Base-by-base conservation (phyloP, 2,888 invertebrate genomes). In the Psylliodes chrysocephalus region DNA sequence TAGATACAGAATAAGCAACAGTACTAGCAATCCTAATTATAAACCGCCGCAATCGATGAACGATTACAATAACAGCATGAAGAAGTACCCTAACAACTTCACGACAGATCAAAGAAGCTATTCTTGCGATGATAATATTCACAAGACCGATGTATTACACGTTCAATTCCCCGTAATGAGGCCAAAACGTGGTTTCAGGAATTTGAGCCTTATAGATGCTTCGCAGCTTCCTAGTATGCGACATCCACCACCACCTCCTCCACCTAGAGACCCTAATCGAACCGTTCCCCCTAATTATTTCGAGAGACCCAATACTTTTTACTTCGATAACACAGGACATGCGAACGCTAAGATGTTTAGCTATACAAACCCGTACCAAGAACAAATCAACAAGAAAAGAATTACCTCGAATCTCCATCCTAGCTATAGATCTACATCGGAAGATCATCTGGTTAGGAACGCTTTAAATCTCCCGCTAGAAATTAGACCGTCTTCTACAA, bases 251-350 rank as follows among this genome's bases (percentile, higher is more conserved):
- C 93, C 93, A 0, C 89, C 90, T 2, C 93, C 93, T 22, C 93
- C 93, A 0, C 92, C 93, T n/a, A 84, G 91, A 72, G 92, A 91
- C 81, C 91, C 90, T 73, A 85, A 89, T 63, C 85, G 88, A 79
- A 83, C 87, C 12, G 81, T 85, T 15, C 85, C 85, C 28, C 84
- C 84, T 38, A 71, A 76, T 65, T 75, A 79, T 63, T 71, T 73
- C 65, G 76, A 78, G 71, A 67, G 87, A 56, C 88, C 87, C 0
- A 76, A 63, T 40, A 76, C 86, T 0, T 86, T 85, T 64, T 86
- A 86, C 35, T 86, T 86, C 61, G 87, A 87, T 63, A 72, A 72
- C 14, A 70, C 68, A 44, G 75, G 59, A 5, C 60, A 70, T 38
- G 62, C 70, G 1, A 74, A 74, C 63, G 68, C 74, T 1, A 73